Evolutionary conservation across 1,140 invertebrate genomes (phyloP), one percentile per base, ranked within the genome.

Genomic region (Cardiocondyla obscurior): DNA sequence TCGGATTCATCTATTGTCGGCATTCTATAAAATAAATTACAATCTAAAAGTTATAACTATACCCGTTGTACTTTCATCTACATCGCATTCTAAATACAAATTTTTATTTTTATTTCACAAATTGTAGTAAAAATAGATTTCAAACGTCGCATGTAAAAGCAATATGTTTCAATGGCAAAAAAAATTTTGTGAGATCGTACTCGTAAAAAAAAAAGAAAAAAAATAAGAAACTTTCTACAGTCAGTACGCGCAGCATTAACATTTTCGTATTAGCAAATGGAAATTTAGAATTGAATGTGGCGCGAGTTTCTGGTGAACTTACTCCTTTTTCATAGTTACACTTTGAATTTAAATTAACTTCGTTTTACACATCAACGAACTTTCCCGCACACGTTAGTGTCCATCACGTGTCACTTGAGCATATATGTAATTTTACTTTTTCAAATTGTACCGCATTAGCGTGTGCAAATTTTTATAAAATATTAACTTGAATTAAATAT

Each of bases 1-100:
- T 97, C 96, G 67, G 96, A 95, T 77, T 97, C 97, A 57, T 97
- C 96, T 83, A 95, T 95, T 90, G 97, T 95, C 81, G 98, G 97
- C 95, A 97, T 96, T 92, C 98, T 98, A 94, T 30, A 95, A 95
- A 90, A 64, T 36, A 64, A 64, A 58, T 74, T 36, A 62, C 6
- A n/a, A 51, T 16, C 14, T 81, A 57, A 10, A 14, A 14, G 19
- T 57, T n/a, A n/a, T n/a, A n/a, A n/a, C n/a, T n/a, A n/a, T n/a
- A n/a, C n/a, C n/a, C n/a, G n/a, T n/a, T n/a, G n/a, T n/a, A n/a
- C n/a, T n/a, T n/a, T n/a, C n/a, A n/a, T n/a, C n/a, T n/a, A n/a
- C n/a, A n/a, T n/a, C n/a, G n/a, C n/a, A n/a, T n/a, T n/a, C n/a
- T n/a, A n/a, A n/a, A n/a, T n/a, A n/a, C n/a, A n/a, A n/a, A n/a